Conservation (phyloP, 2,888 invertebrate genomes). For the Leptarthrus brevirostris region DNA sequence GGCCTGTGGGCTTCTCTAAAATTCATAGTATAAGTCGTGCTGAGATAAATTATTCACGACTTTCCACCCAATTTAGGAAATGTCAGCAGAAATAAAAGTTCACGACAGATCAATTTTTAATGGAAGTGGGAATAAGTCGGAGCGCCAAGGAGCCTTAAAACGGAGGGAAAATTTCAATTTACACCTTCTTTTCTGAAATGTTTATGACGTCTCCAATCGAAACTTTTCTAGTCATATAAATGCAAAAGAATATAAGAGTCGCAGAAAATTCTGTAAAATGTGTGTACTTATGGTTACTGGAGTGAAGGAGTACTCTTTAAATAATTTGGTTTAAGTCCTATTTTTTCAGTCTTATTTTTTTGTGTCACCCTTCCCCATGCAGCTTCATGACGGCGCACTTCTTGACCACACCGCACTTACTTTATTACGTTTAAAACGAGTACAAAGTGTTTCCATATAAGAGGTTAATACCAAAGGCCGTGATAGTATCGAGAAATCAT, state of each 20-base stretch:
- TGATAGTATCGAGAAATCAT: too few species aligned
- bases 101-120: constrained; percentile 45
- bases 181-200: constrained; percentile 41
- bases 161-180: constrained; percentile 45
- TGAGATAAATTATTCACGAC: constrained; percentile 31
- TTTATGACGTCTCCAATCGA: constrained; percentile 40
- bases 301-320: too few species aligned
- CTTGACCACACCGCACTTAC: too few species aligned
- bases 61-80: constrained; percentile 51
- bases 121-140: constrained; percentile 20
- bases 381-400: too few species aligned
- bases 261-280: too few species aligned
- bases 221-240: constrained; percentile 19
- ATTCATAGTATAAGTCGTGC: constrained; percentile 43
- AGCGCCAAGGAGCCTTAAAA: constrained; percentile 3
- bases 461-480: too few species aligned
- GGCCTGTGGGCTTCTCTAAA: constrained; percentile 18
- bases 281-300: too few species aligned
- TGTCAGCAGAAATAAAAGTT: constrained; percentile 51
- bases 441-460: too few species aligned
- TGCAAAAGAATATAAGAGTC: background rate
- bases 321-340: too few species aligned
- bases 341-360: too few species aligned
- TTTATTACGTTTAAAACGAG: too few species aligned
- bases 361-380: too few species aligned